Base-by-base conservation (phyloP, 1,140 invertebrate species). In the Drosophila pruinosa region DNA sequence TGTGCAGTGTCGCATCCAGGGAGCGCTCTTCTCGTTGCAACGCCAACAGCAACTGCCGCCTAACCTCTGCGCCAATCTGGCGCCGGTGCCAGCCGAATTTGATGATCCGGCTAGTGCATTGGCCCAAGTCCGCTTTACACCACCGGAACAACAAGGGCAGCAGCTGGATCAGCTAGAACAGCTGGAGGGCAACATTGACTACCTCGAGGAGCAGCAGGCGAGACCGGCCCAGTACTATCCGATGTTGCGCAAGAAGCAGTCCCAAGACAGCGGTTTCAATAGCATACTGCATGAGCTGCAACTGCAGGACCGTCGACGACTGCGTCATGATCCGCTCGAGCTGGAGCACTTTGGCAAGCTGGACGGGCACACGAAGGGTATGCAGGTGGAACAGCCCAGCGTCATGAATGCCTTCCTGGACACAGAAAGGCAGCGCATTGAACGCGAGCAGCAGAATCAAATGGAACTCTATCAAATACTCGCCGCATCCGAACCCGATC, bases 91-190 rank as follows among this genome's bases (percentile, higher is more conserved):
- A 39, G 69, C 73, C 3, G 78, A 90, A 15, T 74, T 94, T 31
- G 94, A 95, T 74, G 93, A 95, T 3, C 93, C 93, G 38, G 77
- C 82, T n/a, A 92, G 93, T 72, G 93, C 94, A 47, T 91, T 96
- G 69, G 96, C 96, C 14, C 95, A 95, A 72, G 94, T 98, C 1
- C 95, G 94, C 63, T 97, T 96, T 73, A 95, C 94, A 0, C 95
- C 96, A 3, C 96, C 95, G 56, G 93, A 65, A 10, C 22, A 28
- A 6, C 43, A 64, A 95, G 68, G 96, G n/a, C n/a, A 53, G 34
- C 15, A 65, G 41, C 31, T n/a, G 21, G 65, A 63, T 95, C 70
- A 96, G 34, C 59, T 74, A 26, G 79, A 94, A 79, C n/a, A 36
- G 34, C 54, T 61, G 61, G 81, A 94, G 80, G 95, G 95, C 2